Evolutionary conservation across 2,888 invertebrate species (phyloP), one percentile per base, ranked within the genome.

Genomic region (Drosophila paracracens): DNA sequence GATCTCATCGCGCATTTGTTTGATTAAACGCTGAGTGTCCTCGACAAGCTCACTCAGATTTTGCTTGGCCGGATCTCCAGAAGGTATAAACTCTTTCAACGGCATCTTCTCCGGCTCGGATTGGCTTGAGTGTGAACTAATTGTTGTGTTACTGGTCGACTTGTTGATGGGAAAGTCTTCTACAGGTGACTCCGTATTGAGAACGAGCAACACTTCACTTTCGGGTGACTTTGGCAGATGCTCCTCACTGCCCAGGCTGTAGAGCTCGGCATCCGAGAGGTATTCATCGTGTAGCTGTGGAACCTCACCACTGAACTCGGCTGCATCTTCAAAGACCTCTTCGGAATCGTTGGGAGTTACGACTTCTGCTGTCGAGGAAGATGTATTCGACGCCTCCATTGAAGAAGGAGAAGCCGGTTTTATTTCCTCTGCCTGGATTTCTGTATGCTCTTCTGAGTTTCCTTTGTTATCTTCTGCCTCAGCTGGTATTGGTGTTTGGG

Each of bases 1-100:
- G 43, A 95, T 95, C 94, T 95, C 95, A 82, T 95, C 94, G 89
- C 94, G 95, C 95, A 95, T 95, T 92, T 95, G 95, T 78, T 95
- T 95, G 72, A 95, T 95, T 50, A 95, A 88, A 67, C 94, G 94
- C 90, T 95, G 95, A 0, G 95, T 95, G 68, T 94, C 94, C 83
- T 94, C 94, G 11, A 95, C 95, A 58, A 95, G 94, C 74, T 95
- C 95, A 3, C 92, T 92, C 8, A 94, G 85, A 84, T 94, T 93
- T 67, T 93, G 93, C 56, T 92, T 92, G 1, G 90, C 70, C 0
- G 92, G 89, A 82, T 93, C 92, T 6, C 91, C 89, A 1, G 92
- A 92, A 25, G 89, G 88, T 36, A 91, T 58, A 46, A 93, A 92
- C 46, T 93, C 92, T n/a, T 86, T 83, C 2, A 88, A 65, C 1